phyloP scores from a whole-genome alignment of 2,888 invertebrate species.

The Lysandra bellargus region DNA sequence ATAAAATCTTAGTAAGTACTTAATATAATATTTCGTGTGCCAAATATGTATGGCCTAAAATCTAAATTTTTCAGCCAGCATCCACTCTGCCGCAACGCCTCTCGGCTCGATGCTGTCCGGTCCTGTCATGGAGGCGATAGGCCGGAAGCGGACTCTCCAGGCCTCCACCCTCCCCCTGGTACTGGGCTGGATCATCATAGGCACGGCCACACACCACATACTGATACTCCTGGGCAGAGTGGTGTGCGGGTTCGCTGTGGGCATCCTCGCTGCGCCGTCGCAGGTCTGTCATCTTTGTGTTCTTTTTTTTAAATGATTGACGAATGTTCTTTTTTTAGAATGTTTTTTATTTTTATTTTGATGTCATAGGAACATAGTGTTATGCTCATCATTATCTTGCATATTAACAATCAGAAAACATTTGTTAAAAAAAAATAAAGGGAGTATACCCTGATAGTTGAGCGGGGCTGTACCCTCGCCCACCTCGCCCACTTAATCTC shows the following conservation, averaged over 20 bases:
- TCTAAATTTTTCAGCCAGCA: constrained; percentile 80
- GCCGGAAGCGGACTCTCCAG: constrained; percentile 84
- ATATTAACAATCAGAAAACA: too few relatives aligned
- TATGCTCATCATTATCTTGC: too few relatives aligned
- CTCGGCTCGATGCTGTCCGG: constrained; percentile 87
- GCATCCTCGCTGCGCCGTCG: constrained; percentile 86
- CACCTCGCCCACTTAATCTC: too few relatives aligned
- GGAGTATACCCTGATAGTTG: too few relatives aligned
- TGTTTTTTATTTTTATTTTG: too few relatives aligned
- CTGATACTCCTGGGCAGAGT: constrained; percentile 83
- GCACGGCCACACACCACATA: constrained; percentile 78
- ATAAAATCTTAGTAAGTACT: too few relatives aligned
- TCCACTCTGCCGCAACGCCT: constrained; percentile 89
- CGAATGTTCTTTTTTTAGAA: too few relatives aligned
- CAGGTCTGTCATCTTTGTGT: constrained; percentile 76
- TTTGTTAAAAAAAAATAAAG: too few relatives aligned
- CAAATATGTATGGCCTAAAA: background rate
- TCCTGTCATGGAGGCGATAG: constrained; percentile 85
- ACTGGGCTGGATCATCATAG: constrained; percentile 85
- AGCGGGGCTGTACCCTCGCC: too few relatives aligned
- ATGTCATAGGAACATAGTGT: too few relatives aligned
- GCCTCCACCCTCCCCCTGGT: constrained; percentile 83
- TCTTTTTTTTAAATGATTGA: too few relatives aligned
- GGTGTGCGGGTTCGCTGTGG: constrained; percentile 86
- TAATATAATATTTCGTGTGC: too few relatives aligned